phyloP scores from a whole-genome alignment of 2,113 vertebrate genomes.

The Anguilla japonica region DNA sequence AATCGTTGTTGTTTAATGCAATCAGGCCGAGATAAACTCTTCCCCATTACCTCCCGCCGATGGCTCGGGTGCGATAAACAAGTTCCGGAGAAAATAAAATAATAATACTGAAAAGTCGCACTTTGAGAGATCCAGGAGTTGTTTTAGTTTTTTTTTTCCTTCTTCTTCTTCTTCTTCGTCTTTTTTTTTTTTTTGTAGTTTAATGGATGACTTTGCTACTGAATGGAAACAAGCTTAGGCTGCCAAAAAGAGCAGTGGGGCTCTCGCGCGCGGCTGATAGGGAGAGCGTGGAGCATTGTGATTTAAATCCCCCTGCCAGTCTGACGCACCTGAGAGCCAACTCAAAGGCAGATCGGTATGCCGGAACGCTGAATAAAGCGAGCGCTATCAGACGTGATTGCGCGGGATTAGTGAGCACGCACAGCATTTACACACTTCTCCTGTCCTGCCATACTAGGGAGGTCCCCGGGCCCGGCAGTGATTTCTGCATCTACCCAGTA shows the following conservation, averaged over 20 bases:
- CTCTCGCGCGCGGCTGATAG: conserved; percentile 30
- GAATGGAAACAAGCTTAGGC: conserved; percentile 43
- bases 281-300: conserved; percentile 24
- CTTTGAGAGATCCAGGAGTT: conserved; percentile 41
- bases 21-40: conserved; percentile 63
- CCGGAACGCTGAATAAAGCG: background rate
- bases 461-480: background rate
- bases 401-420: background rate
- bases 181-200: conserved; percentile 27
- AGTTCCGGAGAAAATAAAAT: conserved; percentile 46
- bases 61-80: conserved; percentile 52
- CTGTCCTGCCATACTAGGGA: background rate
- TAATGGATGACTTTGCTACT: conserved; percentile 31
- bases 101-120: conserved; percentile 25
- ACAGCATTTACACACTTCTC: background rate
- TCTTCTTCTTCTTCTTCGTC: no score
- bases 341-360: background rate
- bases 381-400: background rate
- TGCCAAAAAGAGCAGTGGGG: conserved; percentile 50
- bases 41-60: conserved; percentile 47
- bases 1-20: conserved; percentile 68
- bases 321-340: background rate
- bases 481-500: background rate
- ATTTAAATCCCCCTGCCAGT: background rate
- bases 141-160: conserved; percentile 19